These are phyloP conservation scores for Lepidurus couesii DNA, from an alignment of 1,140 invertebrate species.

Conservation along the genomic window DNA sequence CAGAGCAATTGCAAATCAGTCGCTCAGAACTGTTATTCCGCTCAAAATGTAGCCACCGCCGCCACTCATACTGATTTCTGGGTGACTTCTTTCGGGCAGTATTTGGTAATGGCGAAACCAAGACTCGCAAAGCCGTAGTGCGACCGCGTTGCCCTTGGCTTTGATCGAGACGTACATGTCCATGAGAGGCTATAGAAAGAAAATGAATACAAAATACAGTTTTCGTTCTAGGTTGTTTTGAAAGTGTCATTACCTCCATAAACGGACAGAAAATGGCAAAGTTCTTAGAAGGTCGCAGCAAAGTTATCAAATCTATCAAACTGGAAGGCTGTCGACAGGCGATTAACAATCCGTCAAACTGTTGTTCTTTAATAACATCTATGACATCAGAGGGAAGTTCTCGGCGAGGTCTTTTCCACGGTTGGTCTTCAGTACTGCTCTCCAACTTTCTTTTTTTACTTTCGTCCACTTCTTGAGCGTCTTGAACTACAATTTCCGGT, in stretches of 20 bases:
- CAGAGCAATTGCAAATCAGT: constrained; percentile 36
- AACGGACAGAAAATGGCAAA: constrained; percentile 75
- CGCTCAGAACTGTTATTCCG: constrained; percentile 49
- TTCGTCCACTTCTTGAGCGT: constrained; percentile 31
- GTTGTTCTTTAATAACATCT: constrained; percentile 41
- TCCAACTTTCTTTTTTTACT: constrained; percentile 29
- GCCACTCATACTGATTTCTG: constrained; percentile 68
- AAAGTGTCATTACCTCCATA: constrained; percentile 53
- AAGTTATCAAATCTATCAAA: constrained; percentile 64
- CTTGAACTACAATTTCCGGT: constrained; percentile 33
- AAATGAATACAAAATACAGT: not conserved
- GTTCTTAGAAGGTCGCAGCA: constrained; percentile 67
- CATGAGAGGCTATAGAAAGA: constrained; percentile 57
- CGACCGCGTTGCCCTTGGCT: constrained; percentile 57
- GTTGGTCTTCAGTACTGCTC: constrained; percentile 12
- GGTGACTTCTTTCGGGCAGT: constrained; percentile 73
- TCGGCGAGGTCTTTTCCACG: not conserved
- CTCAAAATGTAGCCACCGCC: constrained; percentile 67
- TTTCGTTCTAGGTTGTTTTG: not conserved
- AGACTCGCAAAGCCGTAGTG: constrained; percentile 71
- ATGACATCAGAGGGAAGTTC: not conserved
- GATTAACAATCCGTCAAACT: constrained; percentile 73
- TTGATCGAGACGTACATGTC: constrained; percentile 73
- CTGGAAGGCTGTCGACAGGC: constrained; percentile 72
- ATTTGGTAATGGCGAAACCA: constrained; percentile 88